These are phyloP conservation scores for Etheostoma nigrum DNA, from an alignment of 2,797 vertebrate species.

Conservation along the genomic window DNA sequence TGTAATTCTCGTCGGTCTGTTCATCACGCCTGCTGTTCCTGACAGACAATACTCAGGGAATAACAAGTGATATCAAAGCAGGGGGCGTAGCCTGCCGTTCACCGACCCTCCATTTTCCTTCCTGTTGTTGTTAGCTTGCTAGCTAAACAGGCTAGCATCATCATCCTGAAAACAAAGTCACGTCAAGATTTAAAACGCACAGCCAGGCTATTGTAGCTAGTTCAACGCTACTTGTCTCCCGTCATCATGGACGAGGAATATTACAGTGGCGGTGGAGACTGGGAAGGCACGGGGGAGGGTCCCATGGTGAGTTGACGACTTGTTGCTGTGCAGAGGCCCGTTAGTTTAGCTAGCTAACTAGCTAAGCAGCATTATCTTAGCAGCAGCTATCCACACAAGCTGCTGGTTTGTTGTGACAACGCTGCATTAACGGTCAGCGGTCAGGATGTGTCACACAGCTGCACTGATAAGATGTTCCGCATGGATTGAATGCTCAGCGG, in stretches of 20 bases:
- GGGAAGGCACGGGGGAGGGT: slow-evolving; percentile 79
- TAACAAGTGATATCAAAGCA: rapidly evolving
- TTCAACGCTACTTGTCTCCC: background rate
- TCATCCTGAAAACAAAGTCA: background rate
- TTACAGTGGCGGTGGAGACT: slow-evolving; percentile 78
- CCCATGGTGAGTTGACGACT: slow-evolving; percentile 65
- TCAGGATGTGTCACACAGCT: background rate
- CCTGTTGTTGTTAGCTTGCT: slow-evolving; percentile 66
- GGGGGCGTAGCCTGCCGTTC: slow-evolving; percentile 45
- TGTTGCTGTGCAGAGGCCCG: slow-evolving; percentile 52
- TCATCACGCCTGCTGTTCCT: slow-evolving; percentile 5
- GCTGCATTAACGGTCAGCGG: background rate
- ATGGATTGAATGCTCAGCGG: background rate
- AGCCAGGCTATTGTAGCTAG: background rate
- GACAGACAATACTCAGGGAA: slow-evolving; percentile 19
- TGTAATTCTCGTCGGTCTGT: too few species aligned
- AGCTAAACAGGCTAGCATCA: slow-evolving; percentile 29
- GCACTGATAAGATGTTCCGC: background rate
- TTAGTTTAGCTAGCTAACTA: background rate
- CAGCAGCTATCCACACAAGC: background rate
- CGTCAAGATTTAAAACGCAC: background rate
- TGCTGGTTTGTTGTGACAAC: background rate
- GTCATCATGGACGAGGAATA: slow-evolving; percentile 84
- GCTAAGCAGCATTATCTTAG: slow-evolving; percentile 23
- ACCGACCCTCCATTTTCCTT: slow-evolving; percentile 71